A percentile compares a stretch with the other conserved stretches of the same genome.
Conservation (phyloP, 2,888 invertebrate species). For the Lasius platythorax region DNA sequence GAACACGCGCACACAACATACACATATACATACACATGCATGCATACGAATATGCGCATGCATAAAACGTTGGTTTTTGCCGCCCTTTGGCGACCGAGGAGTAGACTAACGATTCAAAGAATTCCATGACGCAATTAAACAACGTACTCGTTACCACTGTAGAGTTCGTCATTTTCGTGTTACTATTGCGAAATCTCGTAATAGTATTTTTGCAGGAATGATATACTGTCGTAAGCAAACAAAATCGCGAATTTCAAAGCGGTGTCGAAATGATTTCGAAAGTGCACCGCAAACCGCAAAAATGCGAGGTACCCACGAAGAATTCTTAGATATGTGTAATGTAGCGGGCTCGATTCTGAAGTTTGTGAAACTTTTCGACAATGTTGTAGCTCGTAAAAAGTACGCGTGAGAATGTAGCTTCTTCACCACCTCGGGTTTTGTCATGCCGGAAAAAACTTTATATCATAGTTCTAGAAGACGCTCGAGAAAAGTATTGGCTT, state of each 20-base stretch:
- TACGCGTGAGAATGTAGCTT: not conserved
- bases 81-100: not conserved
- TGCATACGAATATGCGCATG: not conserved
- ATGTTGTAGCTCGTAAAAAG: conserved; percentile 12
- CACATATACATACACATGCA: not conserved
- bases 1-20: not conserved
- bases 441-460: conserved; percentile 19
- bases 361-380: not conserved
- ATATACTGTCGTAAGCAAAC: not conserved
- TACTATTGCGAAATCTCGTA: not conserved
- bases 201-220: not conserved
- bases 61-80: not conserved
- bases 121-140: not conserved
- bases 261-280: not conserved
- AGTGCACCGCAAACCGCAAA: no score
- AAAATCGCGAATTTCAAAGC: not conserved
- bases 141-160: not conserved
- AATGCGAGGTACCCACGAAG: not conserved
- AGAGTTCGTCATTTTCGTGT: not conserved
- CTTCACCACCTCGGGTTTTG: not conserved
- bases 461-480: conserved; percentile 18
- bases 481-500: conserved; percentile 8
- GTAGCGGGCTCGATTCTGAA: not conserved
- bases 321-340: not conserved
- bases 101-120: not conserved